These are phyloP conservation scores for Scomber japonicus DNA, from an alignment of 2,113 vertebrate species.

Conservation along the genomic window DNA sequence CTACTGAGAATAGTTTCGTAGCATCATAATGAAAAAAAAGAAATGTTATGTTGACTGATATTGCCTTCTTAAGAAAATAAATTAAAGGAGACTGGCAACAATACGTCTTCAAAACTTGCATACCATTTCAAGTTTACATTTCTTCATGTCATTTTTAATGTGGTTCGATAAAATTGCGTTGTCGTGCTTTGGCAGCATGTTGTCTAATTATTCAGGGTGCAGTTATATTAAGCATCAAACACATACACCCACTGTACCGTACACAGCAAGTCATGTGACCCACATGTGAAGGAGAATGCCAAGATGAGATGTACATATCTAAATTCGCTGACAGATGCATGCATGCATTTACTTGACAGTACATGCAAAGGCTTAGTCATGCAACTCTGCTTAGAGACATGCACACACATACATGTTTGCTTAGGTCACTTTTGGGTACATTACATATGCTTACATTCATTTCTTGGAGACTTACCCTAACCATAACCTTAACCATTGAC, in stretches of 20 bases:
- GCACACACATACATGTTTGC: not conserved
- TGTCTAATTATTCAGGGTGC: not conserved
- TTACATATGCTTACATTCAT: no score
- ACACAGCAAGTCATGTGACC: slow-evolving; percentile 33
- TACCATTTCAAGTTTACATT: not conserved
- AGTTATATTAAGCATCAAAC: slow-evolving; percentile 18
- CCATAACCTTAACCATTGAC: no score
- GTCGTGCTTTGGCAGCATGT: not conserved
- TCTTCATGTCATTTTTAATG: not conserved
- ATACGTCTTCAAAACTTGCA: not conserved
- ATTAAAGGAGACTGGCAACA: not conserved
- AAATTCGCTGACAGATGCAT: slow-evolving; percentile 58
- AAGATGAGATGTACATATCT: slow-evolving; percentile 20
- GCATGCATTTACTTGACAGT: slow-evolving; percentile 57
- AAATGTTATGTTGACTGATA: not conserved
- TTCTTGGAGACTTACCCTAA: no score
- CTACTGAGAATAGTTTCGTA: no score
- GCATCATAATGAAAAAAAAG: no score
- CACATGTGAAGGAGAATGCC: slow-evolving; percentile 21
- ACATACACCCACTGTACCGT: slow-evolving; percentile 6
- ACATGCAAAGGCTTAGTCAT: slow-evolving; percentile 65
- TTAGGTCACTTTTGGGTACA: no score
- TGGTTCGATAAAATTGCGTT: not conserved
- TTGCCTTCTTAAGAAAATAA: not conserved
- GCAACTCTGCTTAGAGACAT: slow-evolving; percentile 48